phyloP scores from a whole-genome alignment of 2,797 vertebrate genomes.

The Enoplosus armatus region DNA sequence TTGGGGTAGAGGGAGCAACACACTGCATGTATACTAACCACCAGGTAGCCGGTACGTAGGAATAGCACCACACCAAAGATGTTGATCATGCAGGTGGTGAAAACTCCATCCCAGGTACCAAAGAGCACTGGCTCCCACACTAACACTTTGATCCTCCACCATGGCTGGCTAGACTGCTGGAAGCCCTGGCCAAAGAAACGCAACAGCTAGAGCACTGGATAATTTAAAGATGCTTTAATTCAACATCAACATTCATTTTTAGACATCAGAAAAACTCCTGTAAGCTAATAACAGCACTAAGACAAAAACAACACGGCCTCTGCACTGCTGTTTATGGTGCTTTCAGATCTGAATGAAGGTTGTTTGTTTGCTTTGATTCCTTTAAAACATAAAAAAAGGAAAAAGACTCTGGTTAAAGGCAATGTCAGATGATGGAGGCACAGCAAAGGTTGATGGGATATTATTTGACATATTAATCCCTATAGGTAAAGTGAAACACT shows the following conservation, averaged over 20 bases:
- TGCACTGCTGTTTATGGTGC: background rate
- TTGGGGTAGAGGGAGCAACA: background rate
- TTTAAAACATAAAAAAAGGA: background rate
- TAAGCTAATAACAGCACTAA: background rate
- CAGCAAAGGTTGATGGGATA: background rate
- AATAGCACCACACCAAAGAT: conserved; percentile 99
- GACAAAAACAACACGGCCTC: background rate
- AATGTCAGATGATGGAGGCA: background rate
- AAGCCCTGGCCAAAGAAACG: conserved; percentile 69
- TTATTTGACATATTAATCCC: background rate
- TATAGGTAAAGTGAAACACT: background rate
- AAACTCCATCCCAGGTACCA: conserved; percentile 98
- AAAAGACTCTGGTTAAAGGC: background rate
- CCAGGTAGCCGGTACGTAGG: conserved; percentile 95
- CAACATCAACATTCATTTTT: background rate
- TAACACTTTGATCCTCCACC: conserved; percentile 97
- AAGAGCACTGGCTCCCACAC: conserved; percentile 98
- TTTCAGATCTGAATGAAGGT: background rate
- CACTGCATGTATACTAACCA: conserved; percentile 86
- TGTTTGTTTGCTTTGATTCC: background rate
- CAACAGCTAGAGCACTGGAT: background rate
- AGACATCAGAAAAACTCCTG: background rate
- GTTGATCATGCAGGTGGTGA: conserved; percentile 99
- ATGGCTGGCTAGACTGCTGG: conserved; percentile 88
- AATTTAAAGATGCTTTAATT: background rate